phyloP scores from a whole-genome alignment of 2,113 vertebrate species.

The Gambusia holbrooki region DNA sequence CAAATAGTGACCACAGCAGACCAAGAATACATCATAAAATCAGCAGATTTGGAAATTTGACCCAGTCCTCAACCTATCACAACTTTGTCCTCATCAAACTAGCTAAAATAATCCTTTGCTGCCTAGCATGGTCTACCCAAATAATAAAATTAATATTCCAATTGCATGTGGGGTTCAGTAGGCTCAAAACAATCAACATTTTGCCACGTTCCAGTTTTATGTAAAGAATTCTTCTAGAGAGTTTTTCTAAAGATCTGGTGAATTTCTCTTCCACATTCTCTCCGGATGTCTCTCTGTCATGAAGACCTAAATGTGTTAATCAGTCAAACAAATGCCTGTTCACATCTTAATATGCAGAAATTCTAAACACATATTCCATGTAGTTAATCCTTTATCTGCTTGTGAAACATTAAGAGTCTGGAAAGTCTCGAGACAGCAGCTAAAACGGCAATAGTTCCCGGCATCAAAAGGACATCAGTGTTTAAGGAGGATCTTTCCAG shows the following conservation, averaged over 20 bases:
- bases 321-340: conserved; percentile 4
- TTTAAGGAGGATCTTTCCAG: conserved; percentile 22
- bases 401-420: conserved; percentile 15
- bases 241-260: conserved; percentile 13
- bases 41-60: no score
- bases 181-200: conserved; percentile 24
- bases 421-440: conserved; percentile 14
- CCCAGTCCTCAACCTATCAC: no score
- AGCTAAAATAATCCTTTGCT: background rate
- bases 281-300: background rate
- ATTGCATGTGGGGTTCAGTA: background rate
- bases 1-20: no score
- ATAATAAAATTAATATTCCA: background rate
- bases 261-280: conserved; percentile 5
- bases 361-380: conserved; percentile 16
- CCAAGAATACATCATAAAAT: no score
- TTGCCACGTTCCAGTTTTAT: background rate
- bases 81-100: no score
- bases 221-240: background rate
- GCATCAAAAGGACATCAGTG: conserved; percentile 36
- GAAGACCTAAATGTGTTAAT: background rate
- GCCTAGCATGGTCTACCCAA: background rate
- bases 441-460: conserved; percentile 17
- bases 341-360: background rate
- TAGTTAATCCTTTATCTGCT: conserved; percentile 31